These are phyloP conservation scores for Aphelenchoides fujianensis DNA, from an alignment of 1,140 invertebrate genomes.

Conservation along the genomic window DNA sequence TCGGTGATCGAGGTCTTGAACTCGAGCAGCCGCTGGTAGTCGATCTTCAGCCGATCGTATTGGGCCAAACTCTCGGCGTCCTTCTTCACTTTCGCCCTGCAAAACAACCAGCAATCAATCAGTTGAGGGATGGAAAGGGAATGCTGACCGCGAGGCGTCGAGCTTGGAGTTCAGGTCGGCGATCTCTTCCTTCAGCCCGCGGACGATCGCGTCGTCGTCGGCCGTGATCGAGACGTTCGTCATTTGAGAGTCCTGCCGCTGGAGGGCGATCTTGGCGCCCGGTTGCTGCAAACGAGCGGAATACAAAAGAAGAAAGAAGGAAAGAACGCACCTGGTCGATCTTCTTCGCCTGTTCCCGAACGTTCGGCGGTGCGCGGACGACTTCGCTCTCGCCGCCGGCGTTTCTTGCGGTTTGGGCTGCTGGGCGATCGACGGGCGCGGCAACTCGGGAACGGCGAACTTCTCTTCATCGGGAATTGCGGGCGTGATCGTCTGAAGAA, in stretches of 20 bases:
- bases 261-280: neutral
- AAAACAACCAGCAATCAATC: no score
- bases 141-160: conserved; percentile 7
- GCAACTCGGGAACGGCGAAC: no score
- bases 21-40: conserved; percentile 16
- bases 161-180: conserved; percentile 19
- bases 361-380: neutral
- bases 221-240: neutral
- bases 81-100: conserved; percentile 33
- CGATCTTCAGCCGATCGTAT: conserved; percentile 19
- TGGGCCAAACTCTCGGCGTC: conserved; percentile 30
- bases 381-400: neutral
- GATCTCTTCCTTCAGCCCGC: conserved; percentile 23
- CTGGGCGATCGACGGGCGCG: no score
- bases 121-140: no score
- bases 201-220: conserved; percentile 8
- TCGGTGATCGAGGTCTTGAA: conserved; percentile 15
- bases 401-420: neutral
- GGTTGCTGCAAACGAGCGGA: no score
- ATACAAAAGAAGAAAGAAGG: neutral
- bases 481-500: no score
- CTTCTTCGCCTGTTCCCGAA: conserved; percentile 16
- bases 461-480: no score
- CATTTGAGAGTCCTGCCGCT: neutral
- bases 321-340: conserved; percentile 5